These are phyloP conservation scores for Sapajus apella DNA, from an alignment of 2,113 vertebrate genomes.

Conservation along the genomic window DNA sequence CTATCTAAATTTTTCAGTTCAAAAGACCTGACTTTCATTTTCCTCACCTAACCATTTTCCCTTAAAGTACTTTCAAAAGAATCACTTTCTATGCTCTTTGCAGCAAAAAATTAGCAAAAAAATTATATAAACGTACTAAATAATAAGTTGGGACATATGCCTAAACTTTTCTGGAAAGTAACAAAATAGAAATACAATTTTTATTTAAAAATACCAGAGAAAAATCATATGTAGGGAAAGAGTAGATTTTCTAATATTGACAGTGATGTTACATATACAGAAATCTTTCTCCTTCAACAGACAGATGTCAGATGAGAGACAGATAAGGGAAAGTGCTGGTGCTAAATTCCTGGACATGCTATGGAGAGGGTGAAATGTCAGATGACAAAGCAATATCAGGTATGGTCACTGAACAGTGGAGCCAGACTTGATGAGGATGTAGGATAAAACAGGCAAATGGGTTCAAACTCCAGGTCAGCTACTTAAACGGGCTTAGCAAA, in stretches of 20 bases:
- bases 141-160: not conserved
- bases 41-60: not conserved
- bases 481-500: not conserved
- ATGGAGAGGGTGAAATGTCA: too few relatives aligned
- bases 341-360: not conserved
- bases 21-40: not conserved
- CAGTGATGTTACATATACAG: not conserved
- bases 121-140: not conserved
- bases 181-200: not conserved
- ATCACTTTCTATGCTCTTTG: not conserved
- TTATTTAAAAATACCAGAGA: not conserved
- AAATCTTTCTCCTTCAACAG: not conserved
- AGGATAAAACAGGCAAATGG: not conserved
- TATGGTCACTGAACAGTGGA: not conserved
- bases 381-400: not conserved
- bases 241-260: not conserved
- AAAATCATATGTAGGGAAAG: not conserved
- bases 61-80: slow-evolving; percentile 8
- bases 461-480: not conserved
- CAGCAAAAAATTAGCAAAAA: not conserved
- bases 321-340: too few relatives aligned
- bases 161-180: not conserved
- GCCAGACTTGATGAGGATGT: not conserved
- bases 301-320: not conserved
- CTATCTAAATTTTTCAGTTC: not conserved